Percentiles rank a stretch among this genome's conserved stretches.
These are phyloP conservation scores for Pandemis cinnamomeana DNA, from an alignment of 2,888 invertebrate genomes.

Conservation along the genomic window DNA sequence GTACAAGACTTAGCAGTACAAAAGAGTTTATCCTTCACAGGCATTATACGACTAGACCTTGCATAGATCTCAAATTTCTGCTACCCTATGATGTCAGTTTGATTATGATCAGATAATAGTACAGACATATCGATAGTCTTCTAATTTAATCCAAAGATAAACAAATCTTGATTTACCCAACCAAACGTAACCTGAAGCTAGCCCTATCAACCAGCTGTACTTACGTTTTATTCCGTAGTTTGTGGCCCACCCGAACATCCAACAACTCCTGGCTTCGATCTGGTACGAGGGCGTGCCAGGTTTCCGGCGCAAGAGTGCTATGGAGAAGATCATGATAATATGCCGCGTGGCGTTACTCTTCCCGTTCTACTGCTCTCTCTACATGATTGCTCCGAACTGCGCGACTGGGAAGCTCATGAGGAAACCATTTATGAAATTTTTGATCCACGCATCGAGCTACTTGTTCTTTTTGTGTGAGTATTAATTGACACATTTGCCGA, in stretches of 20 bases:
- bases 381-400: conserved; percentile 94
- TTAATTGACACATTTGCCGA: not conserved
- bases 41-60: no score
- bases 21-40: no score
- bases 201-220: not conserved
- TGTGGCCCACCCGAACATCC: conserved; percentile 97
- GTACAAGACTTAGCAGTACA: no score
- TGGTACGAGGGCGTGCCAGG: conserved; percentile 99
- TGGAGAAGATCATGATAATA: conserved; percentile 90
- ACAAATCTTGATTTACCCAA: not conserved
- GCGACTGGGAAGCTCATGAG: conserved; percentile 92
- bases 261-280: conserved; percentile 94
- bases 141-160: no score
- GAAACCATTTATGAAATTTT: conserved; percentile 98
- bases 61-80: no score
- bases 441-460: conserved; percentile 97
- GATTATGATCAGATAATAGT: no score
- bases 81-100: no score
- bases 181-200: not conserved
- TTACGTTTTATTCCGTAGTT: conserved; percentile 83
- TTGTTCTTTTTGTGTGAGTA: conserved; percentile 95
- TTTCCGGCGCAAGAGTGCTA: conserved; percentile 91
- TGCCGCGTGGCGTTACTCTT: conserved; percentile 91
- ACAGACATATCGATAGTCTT: no score
- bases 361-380: conserved; percentile 93